Evolutionary conservation across 2,888 invertebrate species (phyloP).

Genomic region (Nemotelus nigrinus): DNA sequence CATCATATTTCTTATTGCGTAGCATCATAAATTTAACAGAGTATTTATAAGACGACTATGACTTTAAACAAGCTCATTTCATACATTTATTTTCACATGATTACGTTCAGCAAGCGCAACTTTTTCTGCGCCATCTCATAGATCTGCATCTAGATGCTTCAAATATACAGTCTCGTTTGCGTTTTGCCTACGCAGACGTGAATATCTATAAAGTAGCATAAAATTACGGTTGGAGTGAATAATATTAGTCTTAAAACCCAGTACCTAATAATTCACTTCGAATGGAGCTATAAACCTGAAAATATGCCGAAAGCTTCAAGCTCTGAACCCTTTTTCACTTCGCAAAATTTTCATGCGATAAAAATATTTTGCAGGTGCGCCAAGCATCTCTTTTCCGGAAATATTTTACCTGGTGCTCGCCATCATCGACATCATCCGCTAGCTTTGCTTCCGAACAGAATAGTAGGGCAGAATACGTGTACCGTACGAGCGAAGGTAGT

Average conservation of each 20-base stretch:
- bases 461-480: too few species aligned
- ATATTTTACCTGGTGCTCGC: background rate
- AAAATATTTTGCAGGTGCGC: slow-evolving; percentile 35
- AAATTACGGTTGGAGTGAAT: slow-evolving; percentile 41
- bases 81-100: slow-evolving; percentile 4
- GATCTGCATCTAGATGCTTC: background rate
- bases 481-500: too few species aligned
- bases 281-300: slow-evolving; percentile 43
- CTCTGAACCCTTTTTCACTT: slow-evolving; percentile 24
- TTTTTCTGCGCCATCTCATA: too few species aligned
- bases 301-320: slow-evolving; percentile 41
- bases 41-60: slow-evolving; percentile 31
- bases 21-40: slow-evolving; percentile 22
- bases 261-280: slow-evolving; percentile 37
- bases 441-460: too few species aligned
- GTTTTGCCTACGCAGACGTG: background rate
- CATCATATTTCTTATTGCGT: slow-evolving; percentile 19
- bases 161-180: background rate
- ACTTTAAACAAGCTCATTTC: slow-evolving; percentile 27
- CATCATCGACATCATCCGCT: too few species aligned
- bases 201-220: slow-evolving; percentile 34
- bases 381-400: background rate
- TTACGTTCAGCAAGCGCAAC: background rate
- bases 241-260: slow-evolving; percentile 42
- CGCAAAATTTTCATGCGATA: slow-evolving; percentile 23